phyloP scores from a whole-genome alignment of 1,140 invertebrate genomes.

The Drosophila ohnishii region DNA sequence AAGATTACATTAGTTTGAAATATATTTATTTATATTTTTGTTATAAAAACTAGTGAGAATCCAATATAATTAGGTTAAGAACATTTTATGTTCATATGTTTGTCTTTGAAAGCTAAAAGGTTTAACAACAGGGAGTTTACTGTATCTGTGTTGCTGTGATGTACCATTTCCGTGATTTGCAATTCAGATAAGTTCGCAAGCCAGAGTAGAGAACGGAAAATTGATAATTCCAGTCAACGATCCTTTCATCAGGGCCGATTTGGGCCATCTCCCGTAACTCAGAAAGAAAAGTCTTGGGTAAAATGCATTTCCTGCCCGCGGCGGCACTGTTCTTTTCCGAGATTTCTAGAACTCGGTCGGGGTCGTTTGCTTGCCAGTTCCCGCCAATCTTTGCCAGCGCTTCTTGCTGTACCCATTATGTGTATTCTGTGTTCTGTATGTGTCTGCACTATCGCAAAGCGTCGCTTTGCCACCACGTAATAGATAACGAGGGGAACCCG shows the following conservation, averaged over 20 bases:
- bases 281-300: background rate
- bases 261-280: constrained; percentile 12
- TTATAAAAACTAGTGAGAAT: background rate
- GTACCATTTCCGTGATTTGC: constrained; percentile 6
- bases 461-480: constrained; percentile 62
- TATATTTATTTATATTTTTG: background rate
- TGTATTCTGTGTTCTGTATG: constrained; percentile 24
- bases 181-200: constrained; percentile 7
- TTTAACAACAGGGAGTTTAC: background rate
- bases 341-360: constrained; percentile 41
- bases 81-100: no score
- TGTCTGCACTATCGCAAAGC: constrained; percentile 55
- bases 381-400: constrained; percentile 30
- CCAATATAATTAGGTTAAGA: no score
- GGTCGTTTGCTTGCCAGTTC: constrained; percentile 32
- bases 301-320: constrained; percentile 31
- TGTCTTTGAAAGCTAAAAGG: no score
- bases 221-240: background rate
- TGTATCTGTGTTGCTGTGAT: background rate
- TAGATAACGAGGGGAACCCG: constrained; percentile 57
- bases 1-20: constrained; percentile 6
- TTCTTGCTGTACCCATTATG: constrained; percentile 47
- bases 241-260: constrained; percentile 22
- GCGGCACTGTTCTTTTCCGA: constrained; percentile 15
- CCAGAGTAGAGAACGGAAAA: background rate